phyloP scores from a whole-genome alignment of 2,113 vertebrate species.

The Corythoichthys haematopterus region DNA sequence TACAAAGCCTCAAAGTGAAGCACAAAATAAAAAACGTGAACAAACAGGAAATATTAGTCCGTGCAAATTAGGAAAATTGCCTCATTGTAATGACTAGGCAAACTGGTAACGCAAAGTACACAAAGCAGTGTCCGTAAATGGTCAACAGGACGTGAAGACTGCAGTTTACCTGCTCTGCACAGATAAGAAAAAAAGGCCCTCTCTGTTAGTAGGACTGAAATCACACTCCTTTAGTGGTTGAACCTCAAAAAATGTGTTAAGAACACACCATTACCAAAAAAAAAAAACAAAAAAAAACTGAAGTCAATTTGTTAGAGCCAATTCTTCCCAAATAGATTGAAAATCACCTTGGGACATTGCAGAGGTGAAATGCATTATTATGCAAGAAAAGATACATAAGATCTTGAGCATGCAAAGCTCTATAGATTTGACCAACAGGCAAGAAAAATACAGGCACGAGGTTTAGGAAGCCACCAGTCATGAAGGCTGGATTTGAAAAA shows the following conservation, averaged over 20 bases:
- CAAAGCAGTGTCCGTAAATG: constrained; percentile 29
- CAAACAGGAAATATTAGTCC: constrained; percentile 67
- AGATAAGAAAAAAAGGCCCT: constrained; percentile 34
- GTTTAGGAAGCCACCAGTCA: constrained; percentile 74
- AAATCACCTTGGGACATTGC: constrained; percentile 43
- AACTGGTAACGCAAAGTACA: constrained; percentile 32
- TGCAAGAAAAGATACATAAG: constrained; percentile 58
- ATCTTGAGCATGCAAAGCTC: constrained; percentile 77
- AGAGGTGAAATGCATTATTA: constrained; percentile 57
- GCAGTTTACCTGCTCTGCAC: constrained; percentile 30
- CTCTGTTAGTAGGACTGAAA: constrained; percentile 64
- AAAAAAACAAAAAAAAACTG: not conserved
- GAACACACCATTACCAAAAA: constrained; percentile 22
- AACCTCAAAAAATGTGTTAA: constrained; percentile 40
- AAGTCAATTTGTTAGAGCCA: constrained; percentile 35
- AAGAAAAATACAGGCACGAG: constrained; percentile 65
- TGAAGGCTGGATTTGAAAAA: constrained; percentile 58
- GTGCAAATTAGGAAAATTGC: constrained; percentile 53
- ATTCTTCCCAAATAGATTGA: constrained; percentile 10
- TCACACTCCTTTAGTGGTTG: constrained; percentile 37
- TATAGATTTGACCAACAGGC: constrained; percentile 68
- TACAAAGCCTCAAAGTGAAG: constrained; percentile 37
- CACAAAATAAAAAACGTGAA: constrained; percentile 52
- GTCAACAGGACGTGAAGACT: constrained; percentile 46
- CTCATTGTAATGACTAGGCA: constrained; percentile 19